phyloP scores from a whole-genome alignment of 2,113 vertebrate genomes.

The Pagrus major region DNA sequence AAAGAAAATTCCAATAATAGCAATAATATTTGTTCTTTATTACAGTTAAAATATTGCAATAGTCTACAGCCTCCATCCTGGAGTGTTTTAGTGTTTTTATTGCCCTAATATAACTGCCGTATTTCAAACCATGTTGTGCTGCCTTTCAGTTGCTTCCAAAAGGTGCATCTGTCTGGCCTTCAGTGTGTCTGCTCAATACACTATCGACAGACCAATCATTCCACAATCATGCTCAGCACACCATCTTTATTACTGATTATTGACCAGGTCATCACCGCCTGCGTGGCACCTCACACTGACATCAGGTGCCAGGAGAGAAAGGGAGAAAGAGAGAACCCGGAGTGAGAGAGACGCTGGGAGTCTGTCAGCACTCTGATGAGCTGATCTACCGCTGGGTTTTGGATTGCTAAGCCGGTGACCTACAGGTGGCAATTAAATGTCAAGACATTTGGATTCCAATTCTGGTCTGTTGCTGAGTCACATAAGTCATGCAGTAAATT shows the following conservation, averaged over 20 bases:
- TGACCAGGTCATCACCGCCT: slow-evolving; percentile 75
- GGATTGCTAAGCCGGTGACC: slow-evolving; percentile 76
- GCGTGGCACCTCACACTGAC: slow-evolving; percentile 68
- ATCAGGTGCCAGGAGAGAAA: slow-evolving; percentile 64
- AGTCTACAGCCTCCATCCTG: slow-evolving; percentile 12
- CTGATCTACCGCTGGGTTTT: slow-evolving; percentile 75
- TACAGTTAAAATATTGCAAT: neutral
- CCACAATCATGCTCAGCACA: slow-evolving; percentile 81
- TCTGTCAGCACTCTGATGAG: slow-evolving; percentile 75
- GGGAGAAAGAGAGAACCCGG: slow-evolving; percentile 21
- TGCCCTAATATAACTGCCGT: slow-evolving; percentile 54
- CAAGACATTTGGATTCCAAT: slow-evolving; percentile 83
- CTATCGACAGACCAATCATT: slow-evolving; percentile 82
- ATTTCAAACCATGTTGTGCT: slow-evolving; percentile 64
- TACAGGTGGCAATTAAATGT: slow-evolving; percentile 83
- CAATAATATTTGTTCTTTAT: neutral
- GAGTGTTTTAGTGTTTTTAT: slow-evolving; percentile 54
- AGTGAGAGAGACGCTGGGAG: slow-evolving; percentile 51
- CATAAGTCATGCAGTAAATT: slow-evolving; percentile 74
- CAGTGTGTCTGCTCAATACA: slow-evolving; percentile 71
- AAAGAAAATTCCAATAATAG: neutral
- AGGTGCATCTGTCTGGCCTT: slow-evolving; percentile 71
- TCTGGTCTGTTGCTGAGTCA: slow-evolving; percentile 72
- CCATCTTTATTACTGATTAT: slow-evolving; percentile 82
- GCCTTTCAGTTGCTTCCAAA: slow-evolving; percentile 66